Evolutionary conservation across 1,140 invertebrate genomes (phyloP).

Genomic region (Acyrthosiphon pisum): DNA sequence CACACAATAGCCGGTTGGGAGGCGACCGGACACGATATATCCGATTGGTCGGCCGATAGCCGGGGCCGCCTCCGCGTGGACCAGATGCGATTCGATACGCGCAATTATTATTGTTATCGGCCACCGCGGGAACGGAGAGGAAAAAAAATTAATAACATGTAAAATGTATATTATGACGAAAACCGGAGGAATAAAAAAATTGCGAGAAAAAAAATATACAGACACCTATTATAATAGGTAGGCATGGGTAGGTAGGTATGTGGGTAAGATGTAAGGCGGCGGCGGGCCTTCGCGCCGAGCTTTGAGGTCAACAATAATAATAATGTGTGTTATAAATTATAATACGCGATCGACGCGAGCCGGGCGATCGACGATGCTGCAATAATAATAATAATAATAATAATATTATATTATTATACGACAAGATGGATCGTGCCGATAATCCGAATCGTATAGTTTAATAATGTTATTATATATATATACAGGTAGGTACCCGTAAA

Average conservation of each 20-base stretch:
- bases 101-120: conserved; percentile 54
- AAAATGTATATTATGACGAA: neutral
- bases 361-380: neutral
- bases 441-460: neutral
- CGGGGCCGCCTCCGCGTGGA: conserved; percentile 30
- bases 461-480: neutral
- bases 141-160: no score
- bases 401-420: conserved; percentile 6
- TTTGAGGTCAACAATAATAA: conserved; percentile 34
- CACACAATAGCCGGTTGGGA: conserved; percentile 42
- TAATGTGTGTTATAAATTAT: neutral
- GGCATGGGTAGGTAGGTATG: no score
- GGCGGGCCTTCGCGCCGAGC: neutral
- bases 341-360: neutral
- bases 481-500: neutral
- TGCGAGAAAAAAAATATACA: neutral
- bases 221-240: neutral
- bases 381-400: neutral
- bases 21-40: conserved; percentile 35
- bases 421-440: conserved; percentile 40
- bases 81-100: conserved; percentile 51
- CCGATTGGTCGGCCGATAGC: conserved; percentile 43
- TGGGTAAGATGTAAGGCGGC: neutral
- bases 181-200: neutral
- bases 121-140: neutral